These are phyloP conservation scores for Hirtodrosophila duncani DNA, from an alignment of 2,888 invertebrate species.

Conservation along the genomic window DNA sequence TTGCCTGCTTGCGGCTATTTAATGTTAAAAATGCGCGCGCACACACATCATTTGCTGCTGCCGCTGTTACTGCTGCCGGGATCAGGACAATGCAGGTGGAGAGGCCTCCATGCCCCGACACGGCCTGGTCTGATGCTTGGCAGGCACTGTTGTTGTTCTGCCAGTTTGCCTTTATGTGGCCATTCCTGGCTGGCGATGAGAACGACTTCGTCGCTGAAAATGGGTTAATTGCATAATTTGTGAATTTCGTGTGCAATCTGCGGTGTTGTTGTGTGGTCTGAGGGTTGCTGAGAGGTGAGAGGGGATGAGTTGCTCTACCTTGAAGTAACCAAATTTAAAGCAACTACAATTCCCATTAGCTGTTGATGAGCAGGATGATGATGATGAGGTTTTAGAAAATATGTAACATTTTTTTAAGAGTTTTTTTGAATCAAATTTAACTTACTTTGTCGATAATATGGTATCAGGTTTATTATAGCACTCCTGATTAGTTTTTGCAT, in stretches of 20 bases:
- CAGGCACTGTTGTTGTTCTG: slow-evolving; percentile 9
- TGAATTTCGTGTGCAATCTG: slow-evolving; percentile 56
- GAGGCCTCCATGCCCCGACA: too few species aligned
- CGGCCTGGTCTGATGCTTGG: too few species aligned
- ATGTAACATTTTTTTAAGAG: too few species aligned
- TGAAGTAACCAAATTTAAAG: too few species aligned
- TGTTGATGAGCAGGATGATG: slow-evolving; percentile 5
- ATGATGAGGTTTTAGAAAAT: too few species aligned
- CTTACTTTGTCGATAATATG: too few species aligned
- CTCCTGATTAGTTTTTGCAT: too few species aligned
- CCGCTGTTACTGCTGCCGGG: slow-evolving; percentile 9
- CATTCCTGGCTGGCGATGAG: slow-evolving; percentile 28
- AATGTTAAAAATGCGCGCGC: slow-evolving; percentile 64
- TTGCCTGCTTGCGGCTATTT: slow-evolving; percentile 73
- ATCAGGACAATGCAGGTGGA: too few species aligned
- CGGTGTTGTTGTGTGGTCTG: slow-evolving; percentile 10
- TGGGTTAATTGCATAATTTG: slow-evolving; percentile 74
- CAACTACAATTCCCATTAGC: slow-evolving; percentile 32
- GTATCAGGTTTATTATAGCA: too few species aligned
- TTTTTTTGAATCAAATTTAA: too few species aligned
- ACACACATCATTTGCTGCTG: slow-evolving; percentile 47
- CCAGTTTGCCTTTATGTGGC: slow-evolving; percentile 46
- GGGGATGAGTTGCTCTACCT: not conserved
- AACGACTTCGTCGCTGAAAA: slow-evolving; percentile 36
- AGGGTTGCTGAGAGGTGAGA: not conserved